A percentile compares a stretch with the other conserved stretches of the same genome.
These are phyloP conservation scores for Heliconius hewitsoni DNA, from an alignment of 1,140 invertebrate genomes.

Conservation along the genomic window DNA sequence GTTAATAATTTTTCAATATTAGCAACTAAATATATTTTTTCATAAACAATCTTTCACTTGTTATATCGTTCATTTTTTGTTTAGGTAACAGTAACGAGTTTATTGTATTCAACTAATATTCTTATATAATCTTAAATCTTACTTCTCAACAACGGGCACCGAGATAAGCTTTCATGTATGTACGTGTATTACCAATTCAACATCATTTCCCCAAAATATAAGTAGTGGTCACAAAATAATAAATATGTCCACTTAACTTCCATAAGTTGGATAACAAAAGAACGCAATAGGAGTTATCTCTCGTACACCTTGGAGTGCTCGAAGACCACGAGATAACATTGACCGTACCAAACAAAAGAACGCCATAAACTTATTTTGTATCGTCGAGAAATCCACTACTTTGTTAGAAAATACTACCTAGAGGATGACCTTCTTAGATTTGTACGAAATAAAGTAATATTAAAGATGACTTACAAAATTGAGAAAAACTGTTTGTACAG, in stretches of 20 bases:
- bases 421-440: conserved; percentile 20
- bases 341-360: conserved; percentile 67
- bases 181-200: conserved; percentile 23
- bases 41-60: neutral
- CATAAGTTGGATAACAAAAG: conserved; percentile 67
- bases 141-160: neutral
- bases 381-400: conserved; percentile 59
- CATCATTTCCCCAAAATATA: conserved; percentile 39
- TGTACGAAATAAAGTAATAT: conserved; percentile 22
- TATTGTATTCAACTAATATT: neutral
- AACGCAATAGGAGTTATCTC: conserved; percentile 64
- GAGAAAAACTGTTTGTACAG: neutral
- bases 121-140: neutral
- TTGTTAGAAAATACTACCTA: conserved; percentile 52
- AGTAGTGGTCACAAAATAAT: conserved; percentile 67
- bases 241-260: conserved; percentile 62
- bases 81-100: neutral
- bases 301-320: conserved; percentile 56
- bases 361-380: conserved; percentile 75
- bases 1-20: neutral
- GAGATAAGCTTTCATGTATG: neutral
- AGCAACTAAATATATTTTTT: neutral
- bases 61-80: neutral
- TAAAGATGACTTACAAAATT: conserved; percentile 16
- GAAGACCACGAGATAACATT: conserved; percentile 64